A percentile compares a stretch with the other conserved stretches of the same genome.
These are phyloP conservation scores for Trypoxylon attenuatum DNA, from an alignment of 2,888 invertebrate genomes.

Conservation along the genomic window DNA sequence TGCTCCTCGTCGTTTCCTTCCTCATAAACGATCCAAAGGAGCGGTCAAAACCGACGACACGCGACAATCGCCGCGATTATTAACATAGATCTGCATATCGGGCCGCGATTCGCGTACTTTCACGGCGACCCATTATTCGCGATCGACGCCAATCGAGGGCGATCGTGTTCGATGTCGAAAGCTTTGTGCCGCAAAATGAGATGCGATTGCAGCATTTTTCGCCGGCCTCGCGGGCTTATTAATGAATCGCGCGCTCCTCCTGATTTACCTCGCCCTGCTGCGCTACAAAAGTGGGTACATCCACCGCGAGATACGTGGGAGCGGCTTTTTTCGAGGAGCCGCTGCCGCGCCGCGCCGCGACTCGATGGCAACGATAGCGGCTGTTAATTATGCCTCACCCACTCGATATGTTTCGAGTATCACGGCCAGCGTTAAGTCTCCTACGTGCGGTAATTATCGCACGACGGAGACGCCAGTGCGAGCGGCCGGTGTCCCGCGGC, in stretches of 20 bases:
- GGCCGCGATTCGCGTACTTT: background rate
- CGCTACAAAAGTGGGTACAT: background rate
- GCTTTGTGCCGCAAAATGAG: background rate
- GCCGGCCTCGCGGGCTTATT: background rate
- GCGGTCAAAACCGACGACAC: too few species aligned
- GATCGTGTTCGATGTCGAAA: background rate
- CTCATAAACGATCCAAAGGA: too few species aligned
- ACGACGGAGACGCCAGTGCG: constrained; percentile 8
- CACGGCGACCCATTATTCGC: constrained; percentile 1
- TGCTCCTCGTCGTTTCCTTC: too few species aligned
- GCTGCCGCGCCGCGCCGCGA: background rate
- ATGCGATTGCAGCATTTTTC: background rate
- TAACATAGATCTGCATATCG: background rate
- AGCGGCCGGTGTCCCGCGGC: constrained; percentile 14
- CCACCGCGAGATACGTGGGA: background rate
- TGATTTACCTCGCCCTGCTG: background rate
- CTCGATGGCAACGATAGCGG: background rate
- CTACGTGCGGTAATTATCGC: constrained; percentile 38
- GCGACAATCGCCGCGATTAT: background rate
- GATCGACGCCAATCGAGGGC: background rate
- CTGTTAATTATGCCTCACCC: constrained; percentile 28
- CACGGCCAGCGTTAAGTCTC: constrained; percentile 33
- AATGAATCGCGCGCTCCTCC: background rate
- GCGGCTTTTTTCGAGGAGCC: background rate
- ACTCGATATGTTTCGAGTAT: constrained; percentile 37